Evolutionary conservation across 2,797 vertebrate genomes (phyloP).

Genomic region (Semotilus atromaculatus): DNA sequence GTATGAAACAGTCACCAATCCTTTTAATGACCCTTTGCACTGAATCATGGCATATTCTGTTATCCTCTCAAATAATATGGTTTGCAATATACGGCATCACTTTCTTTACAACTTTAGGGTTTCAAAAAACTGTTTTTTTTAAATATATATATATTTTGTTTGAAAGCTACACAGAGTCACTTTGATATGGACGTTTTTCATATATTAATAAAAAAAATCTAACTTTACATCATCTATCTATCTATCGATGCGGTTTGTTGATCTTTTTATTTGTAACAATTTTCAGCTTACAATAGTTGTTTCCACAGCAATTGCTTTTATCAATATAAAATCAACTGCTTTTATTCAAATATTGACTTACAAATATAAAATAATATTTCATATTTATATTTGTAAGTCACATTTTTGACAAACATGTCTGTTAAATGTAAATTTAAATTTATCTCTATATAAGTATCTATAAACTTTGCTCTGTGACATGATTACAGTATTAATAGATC

Average conservation of each 20-base stretch:
- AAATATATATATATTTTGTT: background rate
- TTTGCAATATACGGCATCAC: background rate
- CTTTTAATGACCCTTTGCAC: background rate
- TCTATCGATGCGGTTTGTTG: too few species aligned
- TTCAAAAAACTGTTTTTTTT: background rate
- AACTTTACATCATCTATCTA: too few species aligned
- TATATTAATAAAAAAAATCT: background rate
- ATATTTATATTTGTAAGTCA: background rate
- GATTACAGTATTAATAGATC: slow-evolving; percentile 11
- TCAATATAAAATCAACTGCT: background rate
- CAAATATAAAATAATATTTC: background rate
- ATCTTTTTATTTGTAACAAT: too few species aligned
- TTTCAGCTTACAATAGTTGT: background rate
- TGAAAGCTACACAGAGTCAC: background rate
- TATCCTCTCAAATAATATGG: background rate
- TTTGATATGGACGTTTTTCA: background rate
- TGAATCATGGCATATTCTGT: background rate
- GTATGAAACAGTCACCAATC: slow-evolving; percentile 11
- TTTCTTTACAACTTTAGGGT: background rate
- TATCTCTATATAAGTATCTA: background rate
- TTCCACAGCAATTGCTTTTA: background rate
- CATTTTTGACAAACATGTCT: background rate
- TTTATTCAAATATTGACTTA: background rate
- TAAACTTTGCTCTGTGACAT: background rate
- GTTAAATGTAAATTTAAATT: background rate